phyloP scores from a whole-genome alignment of 2,888 invertebrate species.

The Malthinus flaveolus region DNA sequence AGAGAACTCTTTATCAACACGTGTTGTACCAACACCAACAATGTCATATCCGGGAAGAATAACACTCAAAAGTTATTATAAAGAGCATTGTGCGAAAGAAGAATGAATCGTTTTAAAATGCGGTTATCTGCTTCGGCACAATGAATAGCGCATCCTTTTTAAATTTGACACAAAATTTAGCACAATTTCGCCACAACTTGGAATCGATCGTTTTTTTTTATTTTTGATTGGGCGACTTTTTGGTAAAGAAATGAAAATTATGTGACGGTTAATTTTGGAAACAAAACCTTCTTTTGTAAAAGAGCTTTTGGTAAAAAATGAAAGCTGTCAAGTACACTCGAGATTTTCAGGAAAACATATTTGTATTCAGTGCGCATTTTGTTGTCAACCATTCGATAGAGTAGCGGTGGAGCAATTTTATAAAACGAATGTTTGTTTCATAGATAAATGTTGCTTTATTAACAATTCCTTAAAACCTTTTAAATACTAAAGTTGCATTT shows the following conservation, averaged over 20 bases:
- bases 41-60: slow-evolving; percentile 11
- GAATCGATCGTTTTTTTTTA: no score
- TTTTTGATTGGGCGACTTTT: neutral
- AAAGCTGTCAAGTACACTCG: slow-evolving; percentile 4
- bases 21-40: slow-evolving; percentile 12
- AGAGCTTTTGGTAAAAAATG: neutral
- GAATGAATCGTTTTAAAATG: slow-evolving; percentile 10
- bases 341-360: slow-evolving; percentile 3
- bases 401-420: no score
- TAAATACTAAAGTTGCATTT: no score
- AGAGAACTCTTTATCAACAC: slow-evolving; percentile 16
- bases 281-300: neutral
- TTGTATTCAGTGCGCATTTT: no score
- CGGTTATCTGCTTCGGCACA: slow-evolving; percentile 4
- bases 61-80: slow-evolving; percentile 12
- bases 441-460: no score
- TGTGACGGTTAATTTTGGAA: neutral
- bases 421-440: no score
- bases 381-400: no score
- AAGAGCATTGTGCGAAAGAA: slow-evolving; percentile 5
- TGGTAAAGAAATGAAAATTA: neutral
- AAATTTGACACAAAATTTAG: slow-evolving; percentile 8
- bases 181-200: no score
- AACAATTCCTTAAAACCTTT: no score
- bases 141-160: slow-evolving; percentile 7